These are phyloP conservation scores for Fregata magnificens DNA, from an alignment of 2,113 vertebrate species.

Conservation along the genomic window DNA sequence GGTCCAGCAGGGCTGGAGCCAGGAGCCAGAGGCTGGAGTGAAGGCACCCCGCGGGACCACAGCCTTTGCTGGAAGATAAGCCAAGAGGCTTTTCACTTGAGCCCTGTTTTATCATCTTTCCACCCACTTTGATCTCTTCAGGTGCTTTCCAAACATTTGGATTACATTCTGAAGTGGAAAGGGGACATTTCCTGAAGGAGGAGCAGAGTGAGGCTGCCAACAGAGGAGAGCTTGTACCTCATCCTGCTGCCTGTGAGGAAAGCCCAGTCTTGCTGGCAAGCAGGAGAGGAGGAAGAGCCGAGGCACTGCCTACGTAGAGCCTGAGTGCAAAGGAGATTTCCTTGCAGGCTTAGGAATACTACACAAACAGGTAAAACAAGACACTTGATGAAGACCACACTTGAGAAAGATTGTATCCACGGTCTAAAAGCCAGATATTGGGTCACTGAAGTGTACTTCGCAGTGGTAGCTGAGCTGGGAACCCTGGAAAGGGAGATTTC, in stretches of 20 bases:
- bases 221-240: not conserved
- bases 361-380: not conserved
- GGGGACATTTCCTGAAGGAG: not conserved
- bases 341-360: not conserved
- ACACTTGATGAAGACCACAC: not conserved
- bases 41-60: rapidly evolving
- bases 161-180: not conserved
- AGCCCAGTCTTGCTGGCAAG: not conserved
- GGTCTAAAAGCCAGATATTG: not conserved
- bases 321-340: not conserved
- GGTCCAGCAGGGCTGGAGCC: not conserved
- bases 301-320: rapidly evolving
- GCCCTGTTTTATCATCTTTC: not conserved
- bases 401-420: rapidly evolving
- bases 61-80: not conserved
- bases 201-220: not conserved
- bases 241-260: no score
- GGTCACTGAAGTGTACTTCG: not conserved
- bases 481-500: not conserved
- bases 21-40: not conserved
- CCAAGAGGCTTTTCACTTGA: not conserved
- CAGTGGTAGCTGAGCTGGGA: not conserved
- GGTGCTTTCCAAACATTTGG: not conserved
- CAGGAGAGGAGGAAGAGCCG: not conserved
- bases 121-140: not conserved